Conservation (phyloP, 2,113 vertebrate genomes). For the Scomber japonicus region DNA sequence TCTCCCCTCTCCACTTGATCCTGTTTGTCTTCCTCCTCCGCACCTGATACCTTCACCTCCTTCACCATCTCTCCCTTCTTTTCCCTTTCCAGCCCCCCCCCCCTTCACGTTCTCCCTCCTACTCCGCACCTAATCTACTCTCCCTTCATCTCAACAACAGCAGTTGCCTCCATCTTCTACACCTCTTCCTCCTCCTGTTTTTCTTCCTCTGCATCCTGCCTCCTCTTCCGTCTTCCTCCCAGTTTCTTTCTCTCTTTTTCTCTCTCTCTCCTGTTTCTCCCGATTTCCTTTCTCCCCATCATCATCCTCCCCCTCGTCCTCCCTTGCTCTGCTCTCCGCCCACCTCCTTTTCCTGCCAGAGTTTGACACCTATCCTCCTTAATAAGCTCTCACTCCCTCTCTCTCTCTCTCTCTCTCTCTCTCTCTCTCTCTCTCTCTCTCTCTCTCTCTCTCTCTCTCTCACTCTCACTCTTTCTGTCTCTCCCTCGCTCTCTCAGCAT, state of each 20-base stretch:
- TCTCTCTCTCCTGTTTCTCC: conserved; percentile 14
- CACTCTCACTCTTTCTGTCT: conserved; percentile 53
- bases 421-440: conserved; percentile 21
- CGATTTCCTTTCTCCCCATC: conserved; percentile 38
- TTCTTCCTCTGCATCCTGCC: conserved; percentile 1
- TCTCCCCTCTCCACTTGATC: conserved; percentile 15
- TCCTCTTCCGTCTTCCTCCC: background rate
- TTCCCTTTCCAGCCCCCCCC: conserved; percentile 1
- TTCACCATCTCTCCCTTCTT: background rate
- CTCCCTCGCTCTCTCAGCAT: conserved; percentile 68
- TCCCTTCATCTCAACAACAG: conserved; percentile 16
- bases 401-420: too few relatives aligned
- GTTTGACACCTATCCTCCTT: conserved; percentile 79
- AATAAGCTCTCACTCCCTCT: conserved; percentile 74
- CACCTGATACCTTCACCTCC: conserved; percentile 22
- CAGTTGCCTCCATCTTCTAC: conserved; percentile 37
- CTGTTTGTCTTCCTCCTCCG: conserved; percentile 25
- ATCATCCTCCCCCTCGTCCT: conserved; percentile 36
- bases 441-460: conserved; percentile 6
- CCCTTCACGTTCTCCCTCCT: background rate
- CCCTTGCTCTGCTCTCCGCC: conserved; percentile 53
- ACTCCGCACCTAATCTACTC: conserved; percentile 14
- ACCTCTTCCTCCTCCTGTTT: conserved; percentile 17
- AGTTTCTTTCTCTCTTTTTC: background rate
- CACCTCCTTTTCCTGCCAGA: conserved; percentile 74